Evolutionary conservation across 2,888 invertebrate species (phyloP).

Genomic region (Sepiola atlantica): DNA sequence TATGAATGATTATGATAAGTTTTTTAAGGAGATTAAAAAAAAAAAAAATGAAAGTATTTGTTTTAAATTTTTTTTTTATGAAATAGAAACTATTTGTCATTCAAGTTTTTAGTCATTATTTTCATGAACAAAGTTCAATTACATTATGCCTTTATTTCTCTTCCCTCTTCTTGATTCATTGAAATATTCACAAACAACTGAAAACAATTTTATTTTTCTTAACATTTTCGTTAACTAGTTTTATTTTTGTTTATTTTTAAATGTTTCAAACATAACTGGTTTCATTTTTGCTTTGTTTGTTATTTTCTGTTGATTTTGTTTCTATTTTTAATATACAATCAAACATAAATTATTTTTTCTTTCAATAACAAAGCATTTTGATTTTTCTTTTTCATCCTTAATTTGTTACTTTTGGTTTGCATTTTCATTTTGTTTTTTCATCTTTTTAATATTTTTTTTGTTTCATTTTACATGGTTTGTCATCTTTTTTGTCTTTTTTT

Average conservation of each 20-base stretch:
- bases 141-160: neutral
- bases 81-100: neutral
- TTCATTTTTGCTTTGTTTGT: neutral
- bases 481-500: neutral
- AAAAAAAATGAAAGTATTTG: neutral
- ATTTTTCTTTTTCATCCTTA: neutral
- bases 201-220: neutral
- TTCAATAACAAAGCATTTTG: conserved; percentile 12
- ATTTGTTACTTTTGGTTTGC: neutral
- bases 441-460: neutral
- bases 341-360: neutral
- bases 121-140: neutral
- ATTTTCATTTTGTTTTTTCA: neutral
- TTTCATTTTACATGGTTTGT: neutral
- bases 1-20: no score
- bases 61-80: neutral
- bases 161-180: neutral
- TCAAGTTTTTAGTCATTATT: neutral
- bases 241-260: neutral
- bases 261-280: neutral
- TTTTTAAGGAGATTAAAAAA: neutral
- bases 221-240: neutral
- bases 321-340: neutral
- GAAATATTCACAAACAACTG: neutral
- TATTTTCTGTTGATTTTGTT: neutral